Evolutionary conservation across 2,888 invertebrate genomes (phyloP).

Genomic region (Bibio marci): DNA sequence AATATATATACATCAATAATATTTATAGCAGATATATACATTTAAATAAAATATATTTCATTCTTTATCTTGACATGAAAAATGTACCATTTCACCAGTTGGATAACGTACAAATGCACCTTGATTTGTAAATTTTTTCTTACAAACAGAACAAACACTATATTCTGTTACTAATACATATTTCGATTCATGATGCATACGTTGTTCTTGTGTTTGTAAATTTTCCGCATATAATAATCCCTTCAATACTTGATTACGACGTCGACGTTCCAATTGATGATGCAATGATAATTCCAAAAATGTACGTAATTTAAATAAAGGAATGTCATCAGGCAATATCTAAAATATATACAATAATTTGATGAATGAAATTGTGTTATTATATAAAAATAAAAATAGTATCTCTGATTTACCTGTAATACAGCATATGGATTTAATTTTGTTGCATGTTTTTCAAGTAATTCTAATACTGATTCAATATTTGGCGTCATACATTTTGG

Average conservation of each 20-base stretch:
- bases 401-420: conserved; percentile 24
- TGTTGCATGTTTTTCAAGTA: conserved; percentile 69
- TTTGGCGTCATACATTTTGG: conserved; percentile 53
- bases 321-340: conserved; percentile 65
- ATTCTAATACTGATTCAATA: conserved; percentile 55
- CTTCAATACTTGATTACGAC: conserved; percentile 61
- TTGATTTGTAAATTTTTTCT: conserved; percentile 83
- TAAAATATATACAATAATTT: conserved; percentile 39
- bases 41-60: too few species aligned
- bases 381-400: conserved; percentile 7
- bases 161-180: conserved; percentile 71
- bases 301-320: conserved; percentile 54
- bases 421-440: conserved; percentile 71
- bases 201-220: conserved; percentile 60
- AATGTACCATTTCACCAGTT: conserved; percentile 83
- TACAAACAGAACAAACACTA: conserved; percentile 80
- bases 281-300: conserved; percentile 67
- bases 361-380: too few species aligned
- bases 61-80: conserved; percentile 42
- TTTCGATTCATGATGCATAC: conserved; percentile 65
- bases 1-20: too few species aligned
- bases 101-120: conserved; percentile 89
- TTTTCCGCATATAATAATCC: conserved; percentile 74
- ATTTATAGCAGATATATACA: too few species aligned
- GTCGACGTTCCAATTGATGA: conserved; percentile 51